Evolutionary conservation across 2,888 invertebrate species (phyloP), one percentile per base, ranked within the genome.

Genomic region (Junonia oenone): DNA sequence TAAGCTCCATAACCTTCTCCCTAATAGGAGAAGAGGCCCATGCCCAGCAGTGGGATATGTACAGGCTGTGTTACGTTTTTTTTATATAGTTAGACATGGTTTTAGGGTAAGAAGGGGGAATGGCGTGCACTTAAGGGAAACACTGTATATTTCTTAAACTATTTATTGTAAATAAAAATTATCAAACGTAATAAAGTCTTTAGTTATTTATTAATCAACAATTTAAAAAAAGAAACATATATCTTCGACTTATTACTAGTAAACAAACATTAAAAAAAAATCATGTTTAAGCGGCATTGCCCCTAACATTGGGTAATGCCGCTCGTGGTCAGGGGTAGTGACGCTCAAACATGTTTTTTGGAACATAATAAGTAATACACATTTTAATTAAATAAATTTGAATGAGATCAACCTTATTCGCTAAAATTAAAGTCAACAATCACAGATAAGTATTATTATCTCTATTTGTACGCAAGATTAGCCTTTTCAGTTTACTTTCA

Each of bases 291-390:
- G 33, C 33, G 33, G 33, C 33, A 33, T 33, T 33, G 9, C n/a
- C 33, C 33, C 33, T 22, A 26, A 33, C 26, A 37, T 22, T 37
- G 49, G 49, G 37, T 31, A 48, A 48, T 33, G 49, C 33, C 45
- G 43, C 46, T 43, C 46, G 27, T 4, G 29, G 35, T 31, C 22
- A 1, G 26, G 46, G 48, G 52, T 15, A 55, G 43, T 55, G 37
- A 33, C 35, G 55, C 45, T 45, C 45, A 55, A 49, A 50, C 45
- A 17, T 55, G 43, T 33, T 55, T 55, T 43, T 48, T 48, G 14
- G n/a, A 19, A 51, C 17, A 45, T 51, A 45, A 51, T 19, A 51
- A 33, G 29, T n/a, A n/a, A n/a, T n/a, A 51, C 8, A 43, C 11
- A 35, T 19, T 13, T 45, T 22, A n/a, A n/a, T n/a, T n/a, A n/a